These are phyloP conservation scores for Leptodirus hochenwartii DNA, from an alignment of 2,888 invertebrate genomes.

Conservation along the genomic window DNA sequence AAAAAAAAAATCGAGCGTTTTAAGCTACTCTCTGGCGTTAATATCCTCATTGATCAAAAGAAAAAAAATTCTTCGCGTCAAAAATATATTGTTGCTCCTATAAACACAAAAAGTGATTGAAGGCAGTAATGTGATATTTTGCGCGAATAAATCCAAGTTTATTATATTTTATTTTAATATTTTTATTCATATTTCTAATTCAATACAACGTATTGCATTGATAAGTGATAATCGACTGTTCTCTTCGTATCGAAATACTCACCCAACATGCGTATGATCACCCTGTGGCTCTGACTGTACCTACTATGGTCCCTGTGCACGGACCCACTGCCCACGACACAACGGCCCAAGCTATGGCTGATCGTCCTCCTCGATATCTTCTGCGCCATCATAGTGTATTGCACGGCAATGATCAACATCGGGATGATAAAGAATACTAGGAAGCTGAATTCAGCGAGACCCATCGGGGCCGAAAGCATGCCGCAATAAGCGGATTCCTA, in stretches of 20 bases:
- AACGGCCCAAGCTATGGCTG: conserved; percentile 23
- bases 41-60: no score
- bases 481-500: conserved; percentile 66
- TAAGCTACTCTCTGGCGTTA: no score
- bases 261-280: conserved; percentile 69
- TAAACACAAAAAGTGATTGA: no score
- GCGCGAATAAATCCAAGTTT: no score
- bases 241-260: conserved; percentile 22
- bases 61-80: no score
- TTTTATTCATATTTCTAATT: not conserved
- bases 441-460: conserved; percentile 61
- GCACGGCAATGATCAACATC: conserved; percentile 50
- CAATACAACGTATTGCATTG: not conserved
- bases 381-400: conserved; percentile 64
- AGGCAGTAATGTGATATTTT: no score
- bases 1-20: no score
- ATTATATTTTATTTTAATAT: not conserved
- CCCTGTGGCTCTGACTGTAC: conserved; percentile 50
- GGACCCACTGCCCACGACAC: conserved; percentile 37
- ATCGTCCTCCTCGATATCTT: conserved; percentile 40
- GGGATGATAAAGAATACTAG: conserved; percentile 66
- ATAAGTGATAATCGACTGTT: not conserved
- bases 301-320: conserved; percentile 44
- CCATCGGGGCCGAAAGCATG: conserved; percentile 39
- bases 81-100: no score